phyloP scores from a whole-genome alignment of 2,113 vertebrate genomes.

The Daphoenositta chrysoptera region DNA sequence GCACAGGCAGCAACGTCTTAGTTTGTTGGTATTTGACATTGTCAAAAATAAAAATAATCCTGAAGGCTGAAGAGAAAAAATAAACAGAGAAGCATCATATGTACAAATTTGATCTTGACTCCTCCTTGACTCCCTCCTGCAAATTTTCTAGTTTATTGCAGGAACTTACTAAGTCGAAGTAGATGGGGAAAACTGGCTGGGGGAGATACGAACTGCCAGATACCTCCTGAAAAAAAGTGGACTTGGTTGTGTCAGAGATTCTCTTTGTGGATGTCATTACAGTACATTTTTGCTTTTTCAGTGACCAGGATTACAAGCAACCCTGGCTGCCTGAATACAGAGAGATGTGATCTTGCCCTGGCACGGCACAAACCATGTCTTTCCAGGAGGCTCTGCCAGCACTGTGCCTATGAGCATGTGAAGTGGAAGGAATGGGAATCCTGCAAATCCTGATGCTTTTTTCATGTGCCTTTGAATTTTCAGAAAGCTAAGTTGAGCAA shows the following conservation, averaged over 20 bases:
- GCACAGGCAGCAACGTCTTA: not conserved
- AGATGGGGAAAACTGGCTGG: not conserved
- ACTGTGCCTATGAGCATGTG: rapidly evolving
- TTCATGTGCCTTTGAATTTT: not conserved
- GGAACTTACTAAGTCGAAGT: not conserved
- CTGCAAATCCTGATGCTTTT: not conserved
- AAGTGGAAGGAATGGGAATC: not conserved
- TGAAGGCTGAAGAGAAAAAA: not conserved
- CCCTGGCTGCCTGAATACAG: not conserved
- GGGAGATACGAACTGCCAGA: not conserved
- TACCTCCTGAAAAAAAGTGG: not conserved
- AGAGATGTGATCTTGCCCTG: not conserved
- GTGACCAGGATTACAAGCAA: not conserved
- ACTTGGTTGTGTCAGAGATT: not conserved
- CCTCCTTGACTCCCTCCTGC: not conserved
- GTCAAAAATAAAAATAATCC: not conserved
- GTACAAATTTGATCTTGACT: not conserved
- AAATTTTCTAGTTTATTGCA: not conserved
- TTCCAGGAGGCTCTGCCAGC: not conserved
- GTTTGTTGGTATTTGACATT: not conserved
- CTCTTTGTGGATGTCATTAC: not conserved
- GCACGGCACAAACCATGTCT: not conserved
- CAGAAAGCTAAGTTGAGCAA: not conserved
- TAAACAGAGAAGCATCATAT: not conserved
- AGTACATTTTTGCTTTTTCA: not conserved